Base-by-base conservation (phyloP, 92 coral and sea anemone genomes). In the Epizoanthus rinbou region DNA sequence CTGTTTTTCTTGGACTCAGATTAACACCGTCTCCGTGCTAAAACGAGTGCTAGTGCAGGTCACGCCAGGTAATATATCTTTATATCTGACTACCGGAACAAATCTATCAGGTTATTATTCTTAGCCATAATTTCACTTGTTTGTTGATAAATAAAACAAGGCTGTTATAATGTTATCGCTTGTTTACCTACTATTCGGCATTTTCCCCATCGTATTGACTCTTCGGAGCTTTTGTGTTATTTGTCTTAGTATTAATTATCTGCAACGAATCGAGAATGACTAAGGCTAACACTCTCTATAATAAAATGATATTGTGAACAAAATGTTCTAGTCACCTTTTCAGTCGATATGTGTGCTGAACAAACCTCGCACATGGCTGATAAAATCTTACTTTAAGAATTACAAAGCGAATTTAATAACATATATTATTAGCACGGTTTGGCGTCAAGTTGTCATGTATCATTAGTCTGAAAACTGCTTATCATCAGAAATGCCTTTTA, bases 31-130 rank as follows among this genome's bases (percentile, higher is more conserved):
- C 73, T 67, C 10, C 14, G 73, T 41, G 33, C 33, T 41, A 37
- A 67, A 33, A 17, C n/a, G 22, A 67, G 50, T 21, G n/a, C 21
- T 33, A 28, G 43, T 67, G 73, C 73, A 35, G 73, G 73, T 67
- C 73, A 67, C 73, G 47, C 18, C 73, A 67, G 73, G 73, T 33
- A 19, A 0, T 16, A 41, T 16, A 45, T 33, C 73, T 67, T 65
- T 65, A 67, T 67, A 16, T 8, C 18, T 16, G 8, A 33, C 47
- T 17, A 33, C 73, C 50, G 73, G 73, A 67, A 33, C 73, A 19
- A 28, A 67, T 33, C 39, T 41, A 67, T 33, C 33, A 33, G 15
- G 39, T 9, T 28, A 35, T 67, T 67, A 15, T 67, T 24, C 10
- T 67, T 43, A 67, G 50, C 28, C 7, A 67, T 28, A 33, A 28